These are phyloP conservation scores for Spea bombifrons DNA, from an alignment of 2,113 vertebrate genomes.

Conservation along the genomic window DNA sequence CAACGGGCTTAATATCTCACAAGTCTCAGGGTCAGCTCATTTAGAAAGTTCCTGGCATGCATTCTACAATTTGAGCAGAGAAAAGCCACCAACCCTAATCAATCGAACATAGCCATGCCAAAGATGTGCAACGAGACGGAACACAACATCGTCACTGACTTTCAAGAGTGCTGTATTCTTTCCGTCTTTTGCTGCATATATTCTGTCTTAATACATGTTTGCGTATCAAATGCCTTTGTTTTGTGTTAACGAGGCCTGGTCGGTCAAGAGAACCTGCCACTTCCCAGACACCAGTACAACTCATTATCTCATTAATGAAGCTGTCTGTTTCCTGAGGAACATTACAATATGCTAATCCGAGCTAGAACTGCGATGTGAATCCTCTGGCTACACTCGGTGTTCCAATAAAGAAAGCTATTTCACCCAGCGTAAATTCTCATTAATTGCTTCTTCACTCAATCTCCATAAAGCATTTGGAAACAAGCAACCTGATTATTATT, in stretches of 20 bases:
- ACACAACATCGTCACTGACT: too few relatives aligned
- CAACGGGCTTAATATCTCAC: too few relatives aligned
- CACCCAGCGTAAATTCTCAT: neutral
- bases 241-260: neutral
- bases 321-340: neutral
- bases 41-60: too few relatives aligned
- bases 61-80: too few relatives aligned
- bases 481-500: neutral
- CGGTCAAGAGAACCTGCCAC: neutral
- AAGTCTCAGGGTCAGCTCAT: too few relatives aligned
- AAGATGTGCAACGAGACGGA: too few relatives aligned
- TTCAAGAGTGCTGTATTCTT: too few relatives aligned
- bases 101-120: too few relatives aligned
- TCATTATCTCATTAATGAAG: conserved; percentile 23
- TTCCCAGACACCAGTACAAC: neutral
- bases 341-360: conserved; percentile 4
- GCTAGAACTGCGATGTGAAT: neutral
- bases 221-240: conserved; percentile 9
- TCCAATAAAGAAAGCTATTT: conserved; percentile 13
- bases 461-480: neutral
- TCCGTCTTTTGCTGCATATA: too few relatives aligned
- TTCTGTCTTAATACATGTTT: neutral
- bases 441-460: conserved; percentile 10
- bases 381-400: neutral
- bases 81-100: too few relatives aligned